A percentile compares a stretch with the other conserved stretches of the same genome.
These are phyloP conservation scores for Trichogramma pretiosum DNA, from an alignment of 1,140 invertebrate species.

Conservation along the genomic window DNA sequence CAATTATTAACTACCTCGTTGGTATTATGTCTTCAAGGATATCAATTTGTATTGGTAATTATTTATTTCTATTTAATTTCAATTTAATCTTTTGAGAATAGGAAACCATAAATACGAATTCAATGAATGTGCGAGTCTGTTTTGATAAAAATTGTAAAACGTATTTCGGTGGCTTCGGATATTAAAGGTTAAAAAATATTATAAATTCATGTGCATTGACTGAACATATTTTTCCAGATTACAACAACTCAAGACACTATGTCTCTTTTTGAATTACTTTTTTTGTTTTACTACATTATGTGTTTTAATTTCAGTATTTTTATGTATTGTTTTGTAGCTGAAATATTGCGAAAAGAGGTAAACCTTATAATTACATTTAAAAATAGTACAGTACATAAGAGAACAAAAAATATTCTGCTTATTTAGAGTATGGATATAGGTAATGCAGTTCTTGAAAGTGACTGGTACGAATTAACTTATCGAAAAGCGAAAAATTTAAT, in stretches of 20 bases:
- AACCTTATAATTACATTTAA: background rate
- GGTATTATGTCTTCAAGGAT: conserved; percentile 28
- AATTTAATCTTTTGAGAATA: too few relatives aligned
- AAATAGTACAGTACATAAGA: background rate
- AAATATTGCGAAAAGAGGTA: conserved; percentile 11
- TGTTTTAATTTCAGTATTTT: conserved; percentile 12
- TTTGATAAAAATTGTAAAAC: too few relatives aligned
- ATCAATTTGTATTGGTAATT: conserved; percentile 24
- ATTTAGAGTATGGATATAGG: conserved; percentile 26
- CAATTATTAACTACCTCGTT: conserved; percentile 24
- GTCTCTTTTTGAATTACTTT: conserved; percentile 12
- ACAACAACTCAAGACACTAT: background rate
- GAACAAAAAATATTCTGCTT: background rate
- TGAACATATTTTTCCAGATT: too few relatives aligned
- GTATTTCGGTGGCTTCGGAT: too few relatives aligned
- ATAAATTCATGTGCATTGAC: too few relatives aligned
- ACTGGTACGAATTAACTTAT: conserved; percentile 27
- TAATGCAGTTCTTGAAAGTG: conserved; percentile 24
- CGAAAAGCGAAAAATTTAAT: conserved; percentile 20
- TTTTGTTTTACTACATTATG: conserved; percentile 10
- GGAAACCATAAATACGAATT: too few relatives aligned
- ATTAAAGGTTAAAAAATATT: too few relatives aligned
- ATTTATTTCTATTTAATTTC: background rate
- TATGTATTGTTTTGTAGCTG: conserved; percentile 11
- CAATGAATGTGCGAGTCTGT: too few relatives aligned